Percentiles rank a stretch among this genome's conserved stretches.
Conservation (phyloP, 2,113 vertebrate species). For the Rhinopomastus cyanomelas region DNA sequence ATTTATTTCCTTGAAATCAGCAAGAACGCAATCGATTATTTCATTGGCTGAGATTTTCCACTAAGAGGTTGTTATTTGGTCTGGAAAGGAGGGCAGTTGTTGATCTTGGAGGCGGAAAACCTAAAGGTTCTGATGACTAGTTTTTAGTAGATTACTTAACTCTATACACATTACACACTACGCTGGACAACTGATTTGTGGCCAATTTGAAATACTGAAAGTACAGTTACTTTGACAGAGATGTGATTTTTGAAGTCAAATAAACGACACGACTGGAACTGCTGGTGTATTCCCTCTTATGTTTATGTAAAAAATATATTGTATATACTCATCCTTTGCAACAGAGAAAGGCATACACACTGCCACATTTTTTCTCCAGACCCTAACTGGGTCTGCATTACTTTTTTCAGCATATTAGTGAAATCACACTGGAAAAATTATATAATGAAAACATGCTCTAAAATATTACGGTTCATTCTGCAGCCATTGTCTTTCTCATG, state of each 20-base stretch:
- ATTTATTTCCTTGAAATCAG: neutral
- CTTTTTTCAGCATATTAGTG: neutral
- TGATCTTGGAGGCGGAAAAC: neutral
- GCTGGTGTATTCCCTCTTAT: neutral
- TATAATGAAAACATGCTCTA: neutral
- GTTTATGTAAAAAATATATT: neutral
- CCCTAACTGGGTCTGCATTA: neutral
- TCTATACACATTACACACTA: neutral
- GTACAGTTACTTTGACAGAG: neutral
- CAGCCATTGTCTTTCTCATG: neutral
- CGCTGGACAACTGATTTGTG: neutral
- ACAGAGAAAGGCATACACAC: neutral
- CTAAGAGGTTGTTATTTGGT: neutral
- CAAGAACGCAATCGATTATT: neutral
- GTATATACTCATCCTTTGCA: neutral
- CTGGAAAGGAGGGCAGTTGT: neutral
- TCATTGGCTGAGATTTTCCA: neutral
- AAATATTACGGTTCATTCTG: neutral
- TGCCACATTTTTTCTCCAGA: neutral
- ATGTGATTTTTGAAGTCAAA: neutral
- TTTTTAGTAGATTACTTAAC: neutral
- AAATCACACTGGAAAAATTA: neutral
- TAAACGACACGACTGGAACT: neutral
- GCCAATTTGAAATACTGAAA: neutral
- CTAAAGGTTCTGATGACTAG: neutral